Conservation (phyloP, 1,140 invertebrate species). For the Gonioctena quinquepunctata region DNA sequence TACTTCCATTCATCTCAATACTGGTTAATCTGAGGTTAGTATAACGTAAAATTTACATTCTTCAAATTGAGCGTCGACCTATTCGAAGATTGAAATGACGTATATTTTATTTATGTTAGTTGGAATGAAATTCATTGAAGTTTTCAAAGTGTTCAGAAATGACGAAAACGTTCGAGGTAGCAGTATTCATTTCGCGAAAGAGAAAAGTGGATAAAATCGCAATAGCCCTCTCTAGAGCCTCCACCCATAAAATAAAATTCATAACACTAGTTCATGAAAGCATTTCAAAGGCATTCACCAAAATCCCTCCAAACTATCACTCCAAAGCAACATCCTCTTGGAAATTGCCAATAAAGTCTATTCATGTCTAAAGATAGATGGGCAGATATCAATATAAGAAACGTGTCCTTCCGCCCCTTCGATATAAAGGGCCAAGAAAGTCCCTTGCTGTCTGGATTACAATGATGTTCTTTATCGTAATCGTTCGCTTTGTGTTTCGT, state of each 20-base stretch:
- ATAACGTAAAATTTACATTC: too few species aligned
- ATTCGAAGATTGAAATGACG: too few species aligned
- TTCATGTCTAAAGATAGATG: conserved; percentile 2
- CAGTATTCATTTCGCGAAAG: too few species aligned
- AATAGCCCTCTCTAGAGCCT: background rate
- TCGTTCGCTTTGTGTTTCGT: background rate
- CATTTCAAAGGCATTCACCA: background rate
- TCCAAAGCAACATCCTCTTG: background rate
- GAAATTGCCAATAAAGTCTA: conserved; percentile 1
- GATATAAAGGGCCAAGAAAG: background rate
- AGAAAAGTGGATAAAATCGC: too few species aligned
- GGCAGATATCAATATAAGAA: conserved; percentile 13
- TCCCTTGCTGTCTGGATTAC: background rate
- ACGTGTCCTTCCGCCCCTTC: background rate
- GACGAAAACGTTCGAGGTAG: too few species aligned
- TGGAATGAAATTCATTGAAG: too few species aligned
- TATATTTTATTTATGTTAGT: too few species aligned
- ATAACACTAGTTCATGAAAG: background rate
- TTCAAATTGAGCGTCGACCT: too few species aligned
- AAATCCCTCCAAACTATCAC: background rate
- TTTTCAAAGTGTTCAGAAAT: too few species aligned
- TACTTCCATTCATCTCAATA: too few species aligned
- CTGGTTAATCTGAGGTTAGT: too few species aligned
- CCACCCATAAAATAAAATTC: background rate
- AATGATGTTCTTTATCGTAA: background rate